Base-by-base conservation (phyloP, 2,113 vertebrate species). In the Anhinga anhinga region DNA sequence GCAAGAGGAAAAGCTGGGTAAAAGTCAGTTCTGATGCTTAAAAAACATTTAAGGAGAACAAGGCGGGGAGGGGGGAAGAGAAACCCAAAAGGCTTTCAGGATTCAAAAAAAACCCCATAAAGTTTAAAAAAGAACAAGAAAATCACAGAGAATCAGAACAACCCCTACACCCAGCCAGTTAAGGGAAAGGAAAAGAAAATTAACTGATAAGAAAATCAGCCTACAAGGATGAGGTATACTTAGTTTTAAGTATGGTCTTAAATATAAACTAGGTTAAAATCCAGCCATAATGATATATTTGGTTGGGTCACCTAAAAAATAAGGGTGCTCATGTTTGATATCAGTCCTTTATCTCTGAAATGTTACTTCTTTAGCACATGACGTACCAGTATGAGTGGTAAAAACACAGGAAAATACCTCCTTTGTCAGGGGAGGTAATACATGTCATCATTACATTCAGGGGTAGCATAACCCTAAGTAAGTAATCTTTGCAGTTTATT, bases 321-420 rank as follows among this genome's bases (percentile, higher is more conserved):
- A 13, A 0, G 1, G 1, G 7, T 79, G 12, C 13, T 9, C 12
- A 29, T 62, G 8, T 19, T 79, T 82, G 8, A 17, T 50, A 71
- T 44, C 29, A 80, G 19, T 66, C 34, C 23, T 86, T 59, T 73
- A 14, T 79, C 34, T 86, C 70, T 76, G 52, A 92, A 88, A 74
- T 45, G 25, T 62, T 89, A 18, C 15, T 17, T 45, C 50, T 82
- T 86, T 73, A 50, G 13, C 55, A 40, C 3, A 18, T 26, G 25
- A 25, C 11, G 4, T 38, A 34, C 6, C 13, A 49, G 50, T 40
- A 58, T 26, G n/a, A 87, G 17, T 25, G 6, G 5, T 55, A 53
- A 70, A 81, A 83, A 23, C 20, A 40, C 6, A 84, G 22, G 44
- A 79, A 59, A 67, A 58, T 10, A 38, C 8, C 8, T 74, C 14